Conservation (phyloP, 2,888 invertebrate species). For the Heterodera filipjevi region DNA sequence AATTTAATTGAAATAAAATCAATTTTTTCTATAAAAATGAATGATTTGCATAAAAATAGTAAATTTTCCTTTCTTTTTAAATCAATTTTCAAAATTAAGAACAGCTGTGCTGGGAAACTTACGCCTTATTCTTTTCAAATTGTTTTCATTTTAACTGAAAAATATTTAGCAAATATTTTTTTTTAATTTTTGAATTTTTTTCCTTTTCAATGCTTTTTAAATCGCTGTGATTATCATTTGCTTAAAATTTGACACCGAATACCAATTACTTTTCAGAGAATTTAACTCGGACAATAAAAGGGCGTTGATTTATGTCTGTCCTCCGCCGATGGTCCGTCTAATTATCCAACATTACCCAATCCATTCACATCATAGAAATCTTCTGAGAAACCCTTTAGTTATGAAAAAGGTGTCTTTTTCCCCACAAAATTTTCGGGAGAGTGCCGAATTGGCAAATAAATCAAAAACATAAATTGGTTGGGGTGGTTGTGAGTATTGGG, state of each 20-base stretch:
- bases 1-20: too few species aligned
- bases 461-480: conserved; percentile 9
- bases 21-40: too few species aligned
- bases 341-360: not conserved
- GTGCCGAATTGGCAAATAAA: not conserved
- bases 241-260: not conserved
- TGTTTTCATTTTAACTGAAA: too few species aligned
- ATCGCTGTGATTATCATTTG: too few species aligned
- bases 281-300: not conserved
- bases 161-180: too few species aligned
- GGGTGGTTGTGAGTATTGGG: not conserved
- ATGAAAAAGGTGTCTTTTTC: not conserved
- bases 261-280: not conserved
- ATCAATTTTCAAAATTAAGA: too few species aligned
- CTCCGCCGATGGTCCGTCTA: not conserved
- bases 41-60: too few species aligned
- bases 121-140: too few species aligned
- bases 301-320: not conserved
- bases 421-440: not conserved
- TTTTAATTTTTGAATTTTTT: too few species aligned
- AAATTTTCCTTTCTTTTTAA: too few species aligned
- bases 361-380: not conserved
- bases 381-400: not conserved
- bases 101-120: too few species aligned
- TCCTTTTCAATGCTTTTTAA: too few species aligned